phyloP scores from a whole-genome alignment of 2,797 vertebrate genomes.

The Antennarius maculatus region DNA sequence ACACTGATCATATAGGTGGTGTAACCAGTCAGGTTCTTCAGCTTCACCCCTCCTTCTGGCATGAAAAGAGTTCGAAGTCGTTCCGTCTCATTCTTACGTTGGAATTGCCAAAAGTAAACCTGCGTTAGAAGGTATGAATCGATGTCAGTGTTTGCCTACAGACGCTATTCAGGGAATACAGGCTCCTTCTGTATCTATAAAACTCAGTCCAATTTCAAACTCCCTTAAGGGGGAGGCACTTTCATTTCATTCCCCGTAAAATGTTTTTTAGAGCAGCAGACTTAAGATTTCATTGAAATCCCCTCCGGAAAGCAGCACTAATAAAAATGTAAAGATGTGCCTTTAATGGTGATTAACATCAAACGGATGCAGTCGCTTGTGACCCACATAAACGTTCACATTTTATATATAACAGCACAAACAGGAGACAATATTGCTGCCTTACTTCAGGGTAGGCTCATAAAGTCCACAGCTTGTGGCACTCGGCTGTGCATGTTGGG shows the following conservation, averaged over 20 bases:
- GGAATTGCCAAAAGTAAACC: conserved; percentile 95
- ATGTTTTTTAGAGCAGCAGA: conserved; percentile 47
- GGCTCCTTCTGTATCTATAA: conserved; percentile 35
- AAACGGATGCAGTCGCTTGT: conserved; percentile 18
- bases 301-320: conserved; percentile 29
- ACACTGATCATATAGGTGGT: conserved; percentile 95
- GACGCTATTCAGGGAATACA: conserved; percentile 24
- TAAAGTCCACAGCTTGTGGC: neutral
- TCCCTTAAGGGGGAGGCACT: conserved; percentile 44
- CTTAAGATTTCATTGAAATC: conserved; percentile 25
- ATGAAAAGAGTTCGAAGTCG: conserved; percentile 92
- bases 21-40: conserved; percentile 96
- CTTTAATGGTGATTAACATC: conserved; percentile 46
- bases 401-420: conserved; percentile 5
- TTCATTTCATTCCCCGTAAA: conserved; percentile 53
- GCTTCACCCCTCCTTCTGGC: conserved; percentile 89
- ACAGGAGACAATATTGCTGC: neutral
- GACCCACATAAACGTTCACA: conserved; percentile 18
- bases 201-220: conserved; percentile 36
- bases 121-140: conserved; percentile 56
- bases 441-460: neutral
- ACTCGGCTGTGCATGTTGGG: neutral
- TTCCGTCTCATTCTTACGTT: conserved; percentile 86
- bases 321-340: conserved; percentile 29
- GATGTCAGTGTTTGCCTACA: conserved; percentile 26